phyloP scores from a whole-genome alignment of 2,113 vertebrate species.

The Aspidoscelis tigris region DNA sequence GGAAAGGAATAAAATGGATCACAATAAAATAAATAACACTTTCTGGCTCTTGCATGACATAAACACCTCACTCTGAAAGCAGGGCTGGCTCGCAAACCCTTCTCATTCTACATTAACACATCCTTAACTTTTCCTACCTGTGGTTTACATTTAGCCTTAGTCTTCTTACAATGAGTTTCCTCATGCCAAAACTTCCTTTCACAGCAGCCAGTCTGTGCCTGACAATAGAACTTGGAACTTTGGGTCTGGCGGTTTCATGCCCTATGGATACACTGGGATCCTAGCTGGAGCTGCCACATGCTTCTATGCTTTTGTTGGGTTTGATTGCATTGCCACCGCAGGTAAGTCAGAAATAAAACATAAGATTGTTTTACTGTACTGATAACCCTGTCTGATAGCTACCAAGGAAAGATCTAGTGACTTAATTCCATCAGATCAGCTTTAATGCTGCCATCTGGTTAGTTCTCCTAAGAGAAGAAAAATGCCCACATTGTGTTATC shows the following conservation, averaged over 20 bases:
- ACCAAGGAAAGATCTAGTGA: not conserved
- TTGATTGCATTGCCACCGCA: conserved; percentile 88
- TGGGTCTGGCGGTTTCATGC: conserved; percentile 86
- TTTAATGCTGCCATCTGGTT: not conserved
- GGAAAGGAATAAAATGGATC: too few relatives aligned
- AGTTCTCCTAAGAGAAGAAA: not conserved
- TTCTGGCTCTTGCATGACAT: not conserved
- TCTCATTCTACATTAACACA: not conserved
- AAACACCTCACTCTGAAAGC: not conserved
- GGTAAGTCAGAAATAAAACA: conserved; percentile 58
- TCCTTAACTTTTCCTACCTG: not conserved
- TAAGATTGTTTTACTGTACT: not conserved
- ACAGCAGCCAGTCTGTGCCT: conserved; percentile 74
- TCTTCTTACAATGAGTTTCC: conserved; percentile 8
- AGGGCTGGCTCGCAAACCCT: not conserved
- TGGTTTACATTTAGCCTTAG: too few relatives aligned
- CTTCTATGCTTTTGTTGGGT: conserved; percentile 91
- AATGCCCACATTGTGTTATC: not conserved
- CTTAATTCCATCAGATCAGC: not conserved
- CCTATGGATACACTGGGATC: conserved; percentile 82
- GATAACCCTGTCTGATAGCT: not conserved
- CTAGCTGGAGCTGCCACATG: conserved; percentile 86
- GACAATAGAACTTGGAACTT: conserved; percentile 71
- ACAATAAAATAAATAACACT: not conserved
- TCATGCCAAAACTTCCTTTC: conserved; percentile 13